Conservation (phyloP, 2,888 invertebrate species). For the Colostygia pectinataria region DNA sequence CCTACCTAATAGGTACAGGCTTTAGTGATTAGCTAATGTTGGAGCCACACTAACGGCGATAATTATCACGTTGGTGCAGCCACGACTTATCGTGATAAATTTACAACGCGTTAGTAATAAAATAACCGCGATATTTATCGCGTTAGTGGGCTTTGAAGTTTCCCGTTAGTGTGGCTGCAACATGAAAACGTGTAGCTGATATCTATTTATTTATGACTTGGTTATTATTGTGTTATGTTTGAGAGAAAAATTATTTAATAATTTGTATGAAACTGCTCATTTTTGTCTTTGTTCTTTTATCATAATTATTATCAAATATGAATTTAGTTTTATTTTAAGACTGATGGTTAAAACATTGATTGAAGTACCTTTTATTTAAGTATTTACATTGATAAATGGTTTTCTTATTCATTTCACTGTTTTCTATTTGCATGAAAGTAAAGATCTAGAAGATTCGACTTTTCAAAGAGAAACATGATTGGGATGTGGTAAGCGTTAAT, state of each 20-base stretch:
- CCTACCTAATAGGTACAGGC: neutral
- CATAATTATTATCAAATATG: slow-evolving; percentile 39
- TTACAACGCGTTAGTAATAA: too few species aligned
- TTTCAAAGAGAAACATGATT: slow-evolving; percentile 15
- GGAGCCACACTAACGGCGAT: too few species aligned
- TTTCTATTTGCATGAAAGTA: neutral
- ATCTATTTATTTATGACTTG: slow-evolving; percentile 12
- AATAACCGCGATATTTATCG: too few species aligned
- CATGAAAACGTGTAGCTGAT: slow-evolving; percentile 4
- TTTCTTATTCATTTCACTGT: neutral
- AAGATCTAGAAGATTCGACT: slow-evolving; percentile 13
- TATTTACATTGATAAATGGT: slow-evolving; percentile 29
- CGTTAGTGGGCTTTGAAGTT: too few species aligned
- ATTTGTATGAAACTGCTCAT: slow-evolving; percentile 20
- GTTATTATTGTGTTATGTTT: slow-evolving; percentile 15
- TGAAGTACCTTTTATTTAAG: slow-evolving; percentile 47
- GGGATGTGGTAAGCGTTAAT: slow-evolving; percentile 47
- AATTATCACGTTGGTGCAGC: too few species aligned
- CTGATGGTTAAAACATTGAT: slow-evolving; percentile 59
- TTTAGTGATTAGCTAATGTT: slow-evolving; percentile 1
- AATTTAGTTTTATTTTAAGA: slow-evolving; percentile 64
- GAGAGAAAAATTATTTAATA: slow-evolving; percentile 7
- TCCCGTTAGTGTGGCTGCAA: too few species aligned
- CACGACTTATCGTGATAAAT: too few species aligned
- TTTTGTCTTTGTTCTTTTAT: slow-evolving; percentile 11